Conservation (phyloP, 2,888 invertebrate species). For the Drosophila aldrichi region DNA sequence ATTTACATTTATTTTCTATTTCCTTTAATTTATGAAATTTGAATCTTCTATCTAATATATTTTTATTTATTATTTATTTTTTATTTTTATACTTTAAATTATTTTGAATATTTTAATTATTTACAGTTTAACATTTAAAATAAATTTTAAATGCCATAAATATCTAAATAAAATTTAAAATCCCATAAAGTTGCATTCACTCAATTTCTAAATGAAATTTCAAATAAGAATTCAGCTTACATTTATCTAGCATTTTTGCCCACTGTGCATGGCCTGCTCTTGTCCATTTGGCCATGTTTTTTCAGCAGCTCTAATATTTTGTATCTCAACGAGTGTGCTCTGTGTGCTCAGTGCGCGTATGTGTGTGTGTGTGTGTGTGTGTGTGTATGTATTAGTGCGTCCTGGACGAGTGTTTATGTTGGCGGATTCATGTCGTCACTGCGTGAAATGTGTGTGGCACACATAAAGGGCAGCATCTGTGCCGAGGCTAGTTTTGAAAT, state of each 20-base stretch:
- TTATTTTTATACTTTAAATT: neutral
- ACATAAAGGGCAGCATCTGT: slow-evolving; percentile 55
- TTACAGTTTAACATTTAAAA: neutral
- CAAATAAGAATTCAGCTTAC: too few relatives aligned
- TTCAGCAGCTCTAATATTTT: slow-evolving; percentile 58
- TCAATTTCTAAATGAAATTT: neutral
- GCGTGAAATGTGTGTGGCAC: slow-evolving; percentile 82
- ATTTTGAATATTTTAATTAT: neutral
- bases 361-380: slow-evolving; percentile 32
- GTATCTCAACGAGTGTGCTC: slow-evolving; percentile 46
- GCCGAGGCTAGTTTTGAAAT: slow-evolving; percentile 76
- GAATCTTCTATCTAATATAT: too few relatives aligned
- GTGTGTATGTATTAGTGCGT: slow-evolving; percentile 43
- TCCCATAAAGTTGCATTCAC: too few relatives aligned
- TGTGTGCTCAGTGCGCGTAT: slow-evolving; percentile 13
- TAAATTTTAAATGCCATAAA: too few relatives aligned
- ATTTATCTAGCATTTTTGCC: neutral
- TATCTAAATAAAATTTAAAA: neutral
- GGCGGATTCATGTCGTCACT: slow-evolving; percentile 81
- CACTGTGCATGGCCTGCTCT: slow-evolving; percentile 36
- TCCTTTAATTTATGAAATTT: too few relatives aligned
- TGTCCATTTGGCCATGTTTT: slow-evolving; percentile 65
- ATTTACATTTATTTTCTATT: too few relatives aligned
- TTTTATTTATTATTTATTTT: too few relatives aligned
- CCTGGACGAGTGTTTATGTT: slow-evolving; percentile 75